Percentiles rank a stretch among this genome's conserved stretches.
These are phyloP conservation scores for Onychostruthus taczanowskii DNA, from an alignment of 2,113 vertebrate species.

Conservation along the genomic window DNA sequence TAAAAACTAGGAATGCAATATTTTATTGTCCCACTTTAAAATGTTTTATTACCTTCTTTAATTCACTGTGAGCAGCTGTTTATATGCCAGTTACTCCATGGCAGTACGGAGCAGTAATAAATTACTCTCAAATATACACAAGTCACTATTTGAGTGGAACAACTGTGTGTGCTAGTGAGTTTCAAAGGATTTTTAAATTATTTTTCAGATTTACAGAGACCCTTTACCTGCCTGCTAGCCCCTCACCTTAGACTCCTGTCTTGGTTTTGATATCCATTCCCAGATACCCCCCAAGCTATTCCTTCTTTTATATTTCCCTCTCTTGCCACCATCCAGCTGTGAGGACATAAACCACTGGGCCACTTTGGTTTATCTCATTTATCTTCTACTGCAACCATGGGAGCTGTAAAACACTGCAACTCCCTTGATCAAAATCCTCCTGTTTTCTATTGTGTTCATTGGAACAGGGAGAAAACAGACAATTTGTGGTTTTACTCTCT, in stretches of 20 bases:
- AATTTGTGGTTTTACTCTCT: not conserved
- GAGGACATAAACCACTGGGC: not conserved
- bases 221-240: not conserved
- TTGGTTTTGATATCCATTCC: not conserved
- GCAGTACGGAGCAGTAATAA: not conserved
- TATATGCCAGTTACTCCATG: accelerated
- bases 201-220: not conserved
- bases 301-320: not conserved
- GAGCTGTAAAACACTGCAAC: not conserved
- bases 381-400: not conserved
- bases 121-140: not conserved
- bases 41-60: not conserved
- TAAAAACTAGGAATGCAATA: not conserved
- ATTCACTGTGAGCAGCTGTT: not conserved
- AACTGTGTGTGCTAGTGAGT: too few species aligned
- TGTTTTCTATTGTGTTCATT: accelerated
- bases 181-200: not conserved
- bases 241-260: not conserved
- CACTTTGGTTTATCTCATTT: not conserved
- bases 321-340: not conserved
- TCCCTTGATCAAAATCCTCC: not conserved
- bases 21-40: not conserved
- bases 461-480: not conserved
- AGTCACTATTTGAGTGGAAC: not conserved
- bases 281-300: not conserved